Evolutionary conservation across 2,888 invertebrate genomes (phyloP).

Genomic region (Parapristionchus giblindavisi): DNA sequence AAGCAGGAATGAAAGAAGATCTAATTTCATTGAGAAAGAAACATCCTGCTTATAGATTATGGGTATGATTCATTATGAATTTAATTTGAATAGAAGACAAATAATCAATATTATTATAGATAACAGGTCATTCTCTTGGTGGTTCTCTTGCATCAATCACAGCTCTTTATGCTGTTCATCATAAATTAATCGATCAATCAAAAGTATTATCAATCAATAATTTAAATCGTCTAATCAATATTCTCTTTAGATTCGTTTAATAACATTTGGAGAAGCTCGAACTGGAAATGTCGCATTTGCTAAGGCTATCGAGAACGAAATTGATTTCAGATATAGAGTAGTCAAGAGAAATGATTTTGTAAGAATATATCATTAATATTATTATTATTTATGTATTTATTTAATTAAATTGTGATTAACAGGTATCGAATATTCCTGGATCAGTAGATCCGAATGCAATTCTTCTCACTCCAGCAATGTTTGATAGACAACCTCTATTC

Average conservation of each 20-base stretch:
- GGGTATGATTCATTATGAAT: conserved; percentile 47
- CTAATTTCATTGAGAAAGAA: conserved; percentile 63
- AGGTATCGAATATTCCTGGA: conserved; percentile 67
- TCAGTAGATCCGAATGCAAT: conserved; percentile 61
- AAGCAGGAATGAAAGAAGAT: conserved; percentile 53
- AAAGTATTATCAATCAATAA: conserved; percentile 45
- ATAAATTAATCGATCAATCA: conserved; percentile 57
- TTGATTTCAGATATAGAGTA: conserved; percentile 66
- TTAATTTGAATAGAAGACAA: background rate
- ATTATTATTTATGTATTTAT: background rate
- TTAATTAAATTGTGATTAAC: too few relatives aligned
- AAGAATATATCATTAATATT: conserved; percentile 35
- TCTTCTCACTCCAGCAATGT: conserved; percentile 56
- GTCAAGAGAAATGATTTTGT: conserved; percentile 66
- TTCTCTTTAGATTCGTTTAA: conserved; percentile 44
- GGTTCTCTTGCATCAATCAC: conserved; percentile 69
- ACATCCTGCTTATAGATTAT: conserved; percentile 64
- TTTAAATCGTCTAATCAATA: background rate
- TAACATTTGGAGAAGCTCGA: conserved; percentile 69
- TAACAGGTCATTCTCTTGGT: conserved; percentile 68
- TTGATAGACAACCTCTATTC: conserved; percentile 65
- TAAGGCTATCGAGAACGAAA: conserved; percentile 63
- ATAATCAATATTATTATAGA: conserved; percentile 41
- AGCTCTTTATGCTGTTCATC: conserved; percentile 64
- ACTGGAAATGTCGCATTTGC: conserved; percentile 68